These are phyloP conservation scores for Drosophila virilis DNA, from an alignment of 1,140 invertebrate genomes.

Conservation along the genomic window DNA sequence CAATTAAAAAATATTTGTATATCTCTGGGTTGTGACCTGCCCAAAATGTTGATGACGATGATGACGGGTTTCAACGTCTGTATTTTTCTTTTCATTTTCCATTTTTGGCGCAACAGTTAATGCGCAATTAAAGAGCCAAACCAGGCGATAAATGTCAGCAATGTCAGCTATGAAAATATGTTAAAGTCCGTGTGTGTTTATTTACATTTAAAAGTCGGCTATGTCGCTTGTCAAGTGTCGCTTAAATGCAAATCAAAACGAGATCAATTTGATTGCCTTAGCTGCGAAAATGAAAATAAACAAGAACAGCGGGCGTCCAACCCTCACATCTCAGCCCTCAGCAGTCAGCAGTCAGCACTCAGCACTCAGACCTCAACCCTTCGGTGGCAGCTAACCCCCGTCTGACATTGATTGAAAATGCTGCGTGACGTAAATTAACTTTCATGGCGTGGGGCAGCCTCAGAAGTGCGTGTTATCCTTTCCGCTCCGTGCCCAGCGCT, in stretches of 20 bases:
- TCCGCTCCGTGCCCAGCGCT: slow-evolving; percentile 37
- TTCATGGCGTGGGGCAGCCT: slow-evolving; percentile 69
- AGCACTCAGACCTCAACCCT: slow-evolving; percentile 28
- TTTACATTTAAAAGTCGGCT: slow-evolving; percentile 56
- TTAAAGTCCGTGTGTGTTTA: slow-evolving; percentile 53
- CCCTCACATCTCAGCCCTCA: background rate
- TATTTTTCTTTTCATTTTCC: slow-evolving; percentile 13
- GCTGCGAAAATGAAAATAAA: slow-evolving; percentile 74
- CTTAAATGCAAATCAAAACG: slow-evolving; percentile 82
- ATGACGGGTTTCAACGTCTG: slow-evolving; percentile 29
- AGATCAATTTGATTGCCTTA: slow-evolving; percentile 72
- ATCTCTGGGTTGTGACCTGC: slow-evolving; percentile 27
- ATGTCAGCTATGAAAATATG: slow-evolving; percentile 44
- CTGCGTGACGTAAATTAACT: slow-evolving; percentile 83
- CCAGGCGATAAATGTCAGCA: slow-evolving; percentile 51
- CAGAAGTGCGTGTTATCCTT: slow-evolving; percentile 80
- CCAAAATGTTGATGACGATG: slow-evolving; percentile 30
- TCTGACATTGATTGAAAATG: slow-evolving; percentile 81
- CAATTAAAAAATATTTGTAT: slow-evolving; percentile 61
- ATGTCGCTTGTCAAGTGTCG: slow-evolving; percentile 65
- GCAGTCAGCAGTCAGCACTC: slow-evolving; percentile 5
- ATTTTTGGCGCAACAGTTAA: slow-evolving; percentile 44
- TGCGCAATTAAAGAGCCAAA: slow-evolving; percentile 60
- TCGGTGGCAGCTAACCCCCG: slow-evolving; percentile 1
- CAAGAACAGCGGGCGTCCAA: slow-evolving; percentile 62